Conservation (phyloP, 2,797 vertebrate species). For the Thunnus albacares region DNA sequence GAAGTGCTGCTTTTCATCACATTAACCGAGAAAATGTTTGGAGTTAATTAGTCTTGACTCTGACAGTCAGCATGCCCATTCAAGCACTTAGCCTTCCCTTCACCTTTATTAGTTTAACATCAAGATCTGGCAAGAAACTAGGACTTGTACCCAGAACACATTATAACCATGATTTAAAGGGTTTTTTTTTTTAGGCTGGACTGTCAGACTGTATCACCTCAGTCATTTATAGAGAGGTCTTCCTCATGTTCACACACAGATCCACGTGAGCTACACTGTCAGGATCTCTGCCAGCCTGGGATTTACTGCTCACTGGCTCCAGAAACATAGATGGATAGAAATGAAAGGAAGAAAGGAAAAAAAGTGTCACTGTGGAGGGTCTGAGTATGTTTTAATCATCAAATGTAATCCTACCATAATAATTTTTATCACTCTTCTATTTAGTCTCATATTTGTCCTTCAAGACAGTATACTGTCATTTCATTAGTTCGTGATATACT, state of each 20-base stretch:
- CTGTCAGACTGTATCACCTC: conserved; percentile 16
- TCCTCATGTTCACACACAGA: conserved; percentile 55
- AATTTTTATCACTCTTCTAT: neutral
- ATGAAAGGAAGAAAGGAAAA: conserved; percentile 36
- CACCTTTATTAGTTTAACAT: conserved; percentile 48
- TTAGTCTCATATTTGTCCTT: neutral
- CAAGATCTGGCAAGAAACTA: conserved; percentile 5
- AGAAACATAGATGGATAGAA: conserved; percentile 40
- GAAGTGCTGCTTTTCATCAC: conserved; percentile 54
- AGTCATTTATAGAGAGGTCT: conserved; percentile 39
- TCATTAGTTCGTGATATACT: neutral
- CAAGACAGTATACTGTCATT: neutral
- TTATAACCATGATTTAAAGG: conserved; percentile 25
- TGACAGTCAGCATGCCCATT: conserved; percentile 49
- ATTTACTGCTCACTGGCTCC: conserved; percentile 57
- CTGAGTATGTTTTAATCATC: neutral
- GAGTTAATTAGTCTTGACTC: conserved; percentile 54
- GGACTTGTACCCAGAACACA: conserved; percentile 10
- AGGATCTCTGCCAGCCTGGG: conserved; percentile 46
- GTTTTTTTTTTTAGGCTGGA: conserved; percentile 28
- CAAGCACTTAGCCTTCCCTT: conserved; percentile 46
- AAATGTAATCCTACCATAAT: neutral
- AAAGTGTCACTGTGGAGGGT: conserved; percentile 17
- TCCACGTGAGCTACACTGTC: conserved; percentile 49
- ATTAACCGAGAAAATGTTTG: conserved; percentile 47